Base-by-base conservation (phyloP, 2,888 invertebrate genomes). In the Chymomyza amoena region DNA sequence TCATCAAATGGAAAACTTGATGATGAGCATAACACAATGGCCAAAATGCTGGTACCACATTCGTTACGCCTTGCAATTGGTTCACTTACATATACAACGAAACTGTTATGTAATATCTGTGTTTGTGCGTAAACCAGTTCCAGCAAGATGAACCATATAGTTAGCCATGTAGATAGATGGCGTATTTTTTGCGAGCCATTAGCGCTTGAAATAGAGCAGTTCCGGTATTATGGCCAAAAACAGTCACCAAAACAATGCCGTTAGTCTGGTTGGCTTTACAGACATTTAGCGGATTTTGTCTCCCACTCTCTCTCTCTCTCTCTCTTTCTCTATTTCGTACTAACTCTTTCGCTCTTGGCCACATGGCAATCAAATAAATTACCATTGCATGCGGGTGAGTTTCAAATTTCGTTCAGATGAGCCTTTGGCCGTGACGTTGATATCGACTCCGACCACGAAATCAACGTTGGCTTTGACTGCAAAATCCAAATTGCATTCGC, bases 301-400 rank as follows among this genome's bases (percentile, higher is more conserved):
- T 16, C 52, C 18, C 18, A 18, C 16, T 54, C 10, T 54, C 54
- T 18, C 54, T 2, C 54, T 5, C 54, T 16, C 7, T 54, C 6
- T 52, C n/a, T 52, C 52, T 52, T 9, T 54, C 54, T 4, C n/a
- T 16, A 5, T 16, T 9, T 16, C n/a, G 20, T 13, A 45, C 20
- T 15, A 39, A 18, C 32, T 45, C 61, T 25, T 69, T 72, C 69
- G 72, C 68, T 18, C 60, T 25, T 64, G 74, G 78, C 81, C 72
- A 83, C 84, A 84, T 84, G 69, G 68, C 84, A 84, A 81, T 78
- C 86, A 81, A 82, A 68, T 76, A 68, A 74, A 84, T 81, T 84
- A 77, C 9, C 51, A 51, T 25, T 28, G 52, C n/a, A 15, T 28
- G 10, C 20, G 13, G 39, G 39, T 13, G 39, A 45, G 39, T 2